phyloP scores from a whole-genome alignment of 2,888 invertebrate species.

The Amiota mariae region DNA sequence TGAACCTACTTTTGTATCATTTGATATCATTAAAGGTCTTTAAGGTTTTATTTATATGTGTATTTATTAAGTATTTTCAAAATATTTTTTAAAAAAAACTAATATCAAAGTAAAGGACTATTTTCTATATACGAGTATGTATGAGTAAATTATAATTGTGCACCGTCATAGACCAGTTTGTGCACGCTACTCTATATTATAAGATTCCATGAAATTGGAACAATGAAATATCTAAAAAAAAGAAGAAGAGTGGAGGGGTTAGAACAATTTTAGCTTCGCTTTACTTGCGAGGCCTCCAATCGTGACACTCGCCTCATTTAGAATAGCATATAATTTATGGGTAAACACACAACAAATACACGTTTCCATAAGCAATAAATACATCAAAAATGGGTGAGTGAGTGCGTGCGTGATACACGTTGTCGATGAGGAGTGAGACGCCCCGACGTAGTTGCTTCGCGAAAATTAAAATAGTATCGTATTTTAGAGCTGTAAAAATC shows the following conservation, averaged over 20 bases:
- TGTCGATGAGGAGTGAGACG: background rate
- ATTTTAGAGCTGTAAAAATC: conserved; percentile 24
- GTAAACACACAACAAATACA: conserved; percentile 3
- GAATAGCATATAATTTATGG: background rate
- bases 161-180: background rate
- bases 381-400: background rate
- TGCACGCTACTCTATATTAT: conserved; percentile 16
- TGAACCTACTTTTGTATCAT: too few relatives aligned
- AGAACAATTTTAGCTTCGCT: background rate
- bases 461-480: background rate
- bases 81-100: too few relatives aligned
- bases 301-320: conserved; percentile 25
- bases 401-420: background rate
- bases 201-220: background rate
- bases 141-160: too few relatives aligned
- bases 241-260: too few relatives aligned
- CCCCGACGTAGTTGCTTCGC: conserved; percentile 2
- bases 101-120: too few relatives aligned
- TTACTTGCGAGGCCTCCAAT: background rate
- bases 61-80: too few relatives aligned
- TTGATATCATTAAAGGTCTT: too few relatives aligned
- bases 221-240: background rate
- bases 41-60: too few relatives aligned
- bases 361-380: conserved; percentile 10
- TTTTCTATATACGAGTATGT: too few relatives aligned